Base-by-base conservation (phyloP, 2,797 vertebrate species). In the Luscinia megarhynchos region DNA sequence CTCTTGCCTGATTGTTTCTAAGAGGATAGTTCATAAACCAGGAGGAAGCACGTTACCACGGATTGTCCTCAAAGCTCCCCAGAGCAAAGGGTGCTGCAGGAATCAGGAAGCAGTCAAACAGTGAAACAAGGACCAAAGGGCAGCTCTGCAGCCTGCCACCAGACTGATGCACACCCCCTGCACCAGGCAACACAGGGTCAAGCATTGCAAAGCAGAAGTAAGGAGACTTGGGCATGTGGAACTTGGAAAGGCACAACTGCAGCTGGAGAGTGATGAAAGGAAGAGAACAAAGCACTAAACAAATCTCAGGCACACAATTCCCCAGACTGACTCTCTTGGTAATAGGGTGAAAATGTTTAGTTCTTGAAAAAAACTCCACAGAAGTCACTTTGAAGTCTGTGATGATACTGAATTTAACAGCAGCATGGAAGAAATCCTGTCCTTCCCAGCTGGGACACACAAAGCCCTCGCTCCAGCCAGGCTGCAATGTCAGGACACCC, bases 111-210 rank as follows among this genome's bases (percentile, higher is more conserved):
- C 24, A n/a, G 36, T 30, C 38, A 79, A 50, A 83, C 4, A 7
- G n/a, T 14, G 18, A 15, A 81, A 48, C 38, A 16, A 59, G 36
- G 27, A 34, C 29, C 59, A 34, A 43, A 36, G 46, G 46, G 11
- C 41, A 72, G 50, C 30, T 48, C 64, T 67, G 81, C 70, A 77
- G 75, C 50, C 30, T 7, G 7, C 16, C 32, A 10, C 16, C 34
- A 11, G 51, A 18, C 1, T 12, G 43, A 24, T 46, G 34, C 54
- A 26, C 22, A 14, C 1, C 2, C 2, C 2, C 32, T 27, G 18
- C 58, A 21, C 4, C 5, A 10, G 38, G 54, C 41, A 17, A 11
- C 17, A 30, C 24, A 26, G 48, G 9, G 40, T 24, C 29, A 51
- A 46, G 40, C 32, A 38, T 2, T 5, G 1, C 29, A 54, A 43